A percentile compares a stretch with the other conserved stretches of the same genome.
phyloP scores from a whole-genome alignment of 2,113 vertebrate species.

The Geococcyx californianus region DNA sequence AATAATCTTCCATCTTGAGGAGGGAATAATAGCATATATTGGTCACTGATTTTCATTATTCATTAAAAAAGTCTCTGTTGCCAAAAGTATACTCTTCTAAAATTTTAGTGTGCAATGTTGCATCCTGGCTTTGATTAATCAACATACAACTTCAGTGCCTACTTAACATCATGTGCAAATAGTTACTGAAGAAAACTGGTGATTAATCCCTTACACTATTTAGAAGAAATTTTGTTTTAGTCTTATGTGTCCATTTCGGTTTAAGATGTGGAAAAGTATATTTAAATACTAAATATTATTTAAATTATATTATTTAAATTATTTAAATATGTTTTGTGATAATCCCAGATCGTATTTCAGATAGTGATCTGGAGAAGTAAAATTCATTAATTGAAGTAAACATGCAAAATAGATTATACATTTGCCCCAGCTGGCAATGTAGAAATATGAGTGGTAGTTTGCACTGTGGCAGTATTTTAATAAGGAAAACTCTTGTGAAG shows the following conservation, averaged over 20 bases:
- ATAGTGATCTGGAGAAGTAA: background rate
- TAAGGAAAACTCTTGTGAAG: background rate
- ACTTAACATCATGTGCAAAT: background rate
- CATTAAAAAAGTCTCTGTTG: background rate
- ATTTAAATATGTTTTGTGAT: background rate
- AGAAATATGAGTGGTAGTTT: background rate
- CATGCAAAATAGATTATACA: background rate
- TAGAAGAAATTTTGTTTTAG: background rate
- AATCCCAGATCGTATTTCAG: background rate
- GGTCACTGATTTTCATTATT: background rate
- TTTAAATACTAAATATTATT: too few relatives aligned
- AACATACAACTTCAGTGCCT: background rate
- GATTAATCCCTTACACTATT: background rate
- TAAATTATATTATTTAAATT: too few relatives aligned
- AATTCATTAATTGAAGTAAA: background rate
- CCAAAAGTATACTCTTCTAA: background rate
- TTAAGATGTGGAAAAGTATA: background rate
- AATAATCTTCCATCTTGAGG: background rate
- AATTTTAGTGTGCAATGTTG: rapidly evolving
- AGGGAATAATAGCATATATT: background rate
- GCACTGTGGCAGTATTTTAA: background rate
- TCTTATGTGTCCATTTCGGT: background rate
- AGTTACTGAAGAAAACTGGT: background rate
- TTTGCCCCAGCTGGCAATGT: background rate
- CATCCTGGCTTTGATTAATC: background rate